Percentiles rank a stretch among this genome's conserved stretches.
phyloP scores from a whole-genome alignment of 2,797 vertebrate genomes.

The Bradypodion pumilum region DNA sequence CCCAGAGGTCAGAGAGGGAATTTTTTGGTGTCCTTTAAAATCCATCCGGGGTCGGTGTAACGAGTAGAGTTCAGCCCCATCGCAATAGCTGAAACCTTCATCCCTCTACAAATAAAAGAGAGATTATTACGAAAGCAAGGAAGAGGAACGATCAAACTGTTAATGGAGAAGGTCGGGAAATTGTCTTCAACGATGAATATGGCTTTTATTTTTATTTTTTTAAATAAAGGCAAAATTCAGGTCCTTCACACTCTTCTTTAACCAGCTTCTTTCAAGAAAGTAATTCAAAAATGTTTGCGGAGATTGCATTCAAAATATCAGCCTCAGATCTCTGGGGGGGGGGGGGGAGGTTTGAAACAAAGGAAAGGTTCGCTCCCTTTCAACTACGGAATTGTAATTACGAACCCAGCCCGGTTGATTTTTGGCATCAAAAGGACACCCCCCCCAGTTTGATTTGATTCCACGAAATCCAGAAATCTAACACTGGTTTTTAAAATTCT shows the following conservation, averaged over 20 bases:
- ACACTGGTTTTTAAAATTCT: too few species aligned
- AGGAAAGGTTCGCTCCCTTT: neutral
- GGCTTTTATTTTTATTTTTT: neutral
- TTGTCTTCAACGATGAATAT: neutral
- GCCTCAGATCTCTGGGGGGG: neutral
- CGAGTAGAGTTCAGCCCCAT: too few species aligned
- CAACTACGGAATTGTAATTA: neutral
- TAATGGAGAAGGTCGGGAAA: neutral
- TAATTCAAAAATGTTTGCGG: neutral
- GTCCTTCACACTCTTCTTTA: too few species aligned
- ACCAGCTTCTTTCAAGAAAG: too few species aligned
- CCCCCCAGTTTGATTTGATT: too few species aligned
- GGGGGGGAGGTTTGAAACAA: neutral
- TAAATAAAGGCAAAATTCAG: neutral
- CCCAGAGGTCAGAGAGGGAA: too few species aligned
- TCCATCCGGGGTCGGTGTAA: too few species aligned
- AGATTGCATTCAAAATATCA: neutral
- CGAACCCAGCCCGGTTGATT: neutral
- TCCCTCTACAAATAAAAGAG: too few species aligned
- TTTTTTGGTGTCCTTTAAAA: too few species aligned
- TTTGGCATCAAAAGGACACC: neutral
- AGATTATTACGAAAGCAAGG: neutral
- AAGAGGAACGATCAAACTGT: neutral
- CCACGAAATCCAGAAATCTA: too few species aligned
- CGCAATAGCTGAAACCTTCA: too few species aligned